A percentile compares a stretch with the other conserved stretches of the same genome.
Conservation (phyloP, 2,888 invertebrate species). For the Ametastegia equiseti region DNA sequence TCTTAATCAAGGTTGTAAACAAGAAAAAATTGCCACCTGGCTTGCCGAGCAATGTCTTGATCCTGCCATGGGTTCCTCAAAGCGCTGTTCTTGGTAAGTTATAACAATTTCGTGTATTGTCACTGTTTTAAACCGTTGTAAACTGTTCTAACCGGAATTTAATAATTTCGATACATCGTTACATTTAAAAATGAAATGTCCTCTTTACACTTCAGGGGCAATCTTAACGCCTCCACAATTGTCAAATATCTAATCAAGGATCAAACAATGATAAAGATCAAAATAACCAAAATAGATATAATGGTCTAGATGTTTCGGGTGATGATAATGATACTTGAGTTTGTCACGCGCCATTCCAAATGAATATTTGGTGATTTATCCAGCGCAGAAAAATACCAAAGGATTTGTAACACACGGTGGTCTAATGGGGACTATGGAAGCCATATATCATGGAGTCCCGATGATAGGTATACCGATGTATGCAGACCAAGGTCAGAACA, state of each 20-base stretch:
- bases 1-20: conserved; percentile 61
- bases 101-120: not conserved
- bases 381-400: not conserved
- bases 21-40: conserved; percentile 57
- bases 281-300: too few relatives aligned
- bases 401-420: not conserved
- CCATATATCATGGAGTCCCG: not conserved
- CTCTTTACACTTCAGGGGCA: too few relatives aligned
- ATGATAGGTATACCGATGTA: not conserved
- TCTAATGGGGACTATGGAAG: not conserved
- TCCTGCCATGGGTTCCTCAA: not conserved
- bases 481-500: not conserved
- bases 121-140: not conserved
- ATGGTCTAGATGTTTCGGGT: too few relatives aligned
- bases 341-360: too few relatives aligned
- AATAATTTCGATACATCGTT: too few relatives aligned
- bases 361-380: not conserved
- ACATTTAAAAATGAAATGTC: too few relatives aligned
- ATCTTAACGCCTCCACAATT: too few relatives aligned
- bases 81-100: not conserved
- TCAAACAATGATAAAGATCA: too few relatives aligned
- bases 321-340: not conserved
- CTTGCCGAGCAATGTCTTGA: conserved; percentile 53
- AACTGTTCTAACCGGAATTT: too few relatives aligned
- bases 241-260: too few relatives aligned